Conservation (phyloP, 92 coral and sea anemone species). For the Epizoanthus fatuus region DNA sequence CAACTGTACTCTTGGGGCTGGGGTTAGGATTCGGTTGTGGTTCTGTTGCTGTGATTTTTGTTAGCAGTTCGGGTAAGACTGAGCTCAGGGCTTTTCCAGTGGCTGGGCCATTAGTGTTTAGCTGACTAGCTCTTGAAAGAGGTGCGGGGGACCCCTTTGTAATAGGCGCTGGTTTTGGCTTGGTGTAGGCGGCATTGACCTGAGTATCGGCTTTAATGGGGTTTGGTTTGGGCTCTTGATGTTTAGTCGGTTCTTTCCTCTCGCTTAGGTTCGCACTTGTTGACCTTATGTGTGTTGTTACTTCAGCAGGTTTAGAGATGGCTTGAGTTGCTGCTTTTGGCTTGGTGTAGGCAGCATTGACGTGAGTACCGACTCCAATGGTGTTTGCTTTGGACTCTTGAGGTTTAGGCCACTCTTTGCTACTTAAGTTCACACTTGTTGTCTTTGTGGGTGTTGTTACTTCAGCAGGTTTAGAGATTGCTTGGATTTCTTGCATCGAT, state of each 20-base stretch:
- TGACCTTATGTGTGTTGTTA: not conserved
- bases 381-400: not conserved
- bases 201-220: not conserved
- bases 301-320: not conserved
- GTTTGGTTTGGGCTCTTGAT: not conserved
- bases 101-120: not conserved
- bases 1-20: not conserved
- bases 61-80: slow-evolving; percentile 24
- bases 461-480: not conserved
- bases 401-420: not conserved
- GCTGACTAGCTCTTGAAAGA: slow-evolving; percentile 1
- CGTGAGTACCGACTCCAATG: not conserved
- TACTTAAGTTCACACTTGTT: not conserved
- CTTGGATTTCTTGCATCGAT: not conserved
- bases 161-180: not conserved
- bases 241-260: not conserved
- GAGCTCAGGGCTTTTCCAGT: not conserved
- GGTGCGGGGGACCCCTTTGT: not conserved
- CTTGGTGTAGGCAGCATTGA: not conserved
- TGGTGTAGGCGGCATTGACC: not conserved
- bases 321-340: not conserved
- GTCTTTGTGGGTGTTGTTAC: not conserved
- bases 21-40: not conserved
- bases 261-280: not conserved
- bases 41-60: slow-evolving; percentile 7